Conservation (phyloP, 2,888 invertebrate species). For the Bombylius major region DNA sequence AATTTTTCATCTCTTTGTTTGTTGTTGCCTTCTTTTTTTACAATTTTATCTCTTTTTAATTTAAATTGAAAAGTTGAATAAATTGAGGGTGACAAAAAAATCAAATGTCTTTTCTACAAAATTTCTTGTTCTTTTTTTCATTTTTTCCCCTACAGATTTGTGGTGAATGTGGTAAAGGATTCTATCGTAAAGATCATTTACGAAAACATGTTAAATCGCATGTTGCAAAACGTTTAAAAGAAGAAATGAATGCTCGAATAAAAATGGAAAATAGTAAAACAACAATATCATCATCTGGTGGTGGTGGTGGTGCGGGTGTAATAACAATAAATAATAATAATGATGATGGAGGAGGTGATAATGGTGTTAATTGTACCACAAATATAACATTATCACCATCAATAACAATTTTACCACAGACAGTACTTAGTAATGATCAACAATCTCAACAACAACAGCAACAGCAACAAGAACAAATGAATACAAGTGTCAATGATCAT, state of each 20-base stretch:
- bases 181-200: constrained; percentile 68
- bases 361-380: not conserved
- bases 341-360: not conserved
- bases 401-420: not conserved
- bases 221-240: constrained; percentile 60
- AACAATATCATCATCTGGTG: constrained; percentile 3
- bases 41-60: too few relatives aligned
- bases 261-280: not conserved
- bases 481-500: not conserved
- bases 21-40: too few relatives aligned
- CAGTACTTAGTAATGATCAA: not conserved
- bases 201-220: constrained; percentile 70
- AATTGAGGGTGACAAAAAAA: too few relatives aligned
- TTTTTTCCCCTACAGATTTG: constrained; percentile 20
- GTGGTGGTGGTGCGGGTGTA: not conserved
- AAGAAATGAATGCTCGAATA: constrained; percentile 36
- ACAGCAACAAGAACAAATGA: not conserved
- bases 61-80: too few relatives aligned
- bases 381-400: too few relatives aligned
- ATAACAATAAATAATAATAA: constrained; percentile 3
- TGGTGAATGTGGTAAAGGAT: constrained; percentile 39
- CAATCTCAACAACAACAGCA: not conserved
- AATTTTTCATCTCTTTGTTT: too few relatives aligned
- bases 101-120: not conserved
- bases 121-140: not conserved